phyloP scores from a whole-genome alignment of 2,113 vertebrate species.

The Nyctereutes procyonoides region DNA sequence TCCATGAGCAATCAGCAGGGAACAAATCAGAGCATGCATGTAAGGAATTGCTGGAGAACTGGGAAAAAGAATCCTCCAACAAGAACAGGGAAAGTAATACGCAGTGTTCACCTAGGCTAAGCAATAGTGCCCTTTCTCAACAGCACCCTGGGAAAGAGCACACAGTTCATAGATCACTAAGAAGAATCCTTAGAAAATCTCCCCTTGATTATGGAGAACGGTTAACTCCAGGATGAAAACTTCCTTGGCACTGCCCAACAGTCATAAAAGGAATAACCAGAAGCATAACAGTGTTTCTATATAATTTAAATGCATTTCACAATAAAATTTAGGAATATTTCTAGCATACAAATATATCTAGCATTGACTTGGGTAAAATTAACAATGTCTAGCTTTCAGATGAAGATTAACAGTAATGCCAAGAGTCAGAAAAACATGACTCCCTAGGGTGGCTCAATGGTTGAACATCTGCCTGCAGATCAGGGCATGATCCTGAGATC shows the following conservation, averaged over 20 bases:
- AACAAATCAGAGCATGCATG: background rate
- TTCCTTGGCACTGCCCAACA: background rate
- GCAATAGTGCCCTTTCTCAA: background rate
- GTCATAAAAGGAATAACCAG: background rate
- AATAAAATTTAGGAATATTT: background rate
- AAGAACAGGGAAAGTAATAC: background rate
- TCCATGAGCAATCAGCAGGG: background rate
- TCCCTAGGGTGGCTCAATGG: too few relatives aligned
- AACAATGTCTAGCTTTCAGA: background rate
- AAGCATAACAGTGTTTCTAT: background rate
- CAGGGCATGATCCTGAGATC: too few relatives aligned
- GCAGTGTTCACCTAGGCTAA: background rate
- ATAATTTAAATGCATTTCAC: background rate
- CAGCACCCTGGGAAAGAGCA: background rate
- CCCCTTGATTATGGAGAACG: background rate
- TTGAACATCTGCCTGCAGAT: too few relatives aligned
- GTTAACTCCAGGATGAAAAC: background rate
- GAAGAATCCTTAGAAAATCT: background rate
- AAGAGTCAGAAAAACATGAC: background rate
- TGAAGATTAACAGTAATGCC: background rate
- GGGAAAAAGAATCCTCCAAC: background rate
- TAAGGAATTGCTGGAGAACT: background rate
- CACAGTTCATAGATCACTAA: background rate
- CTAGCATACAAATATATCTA: background rate
- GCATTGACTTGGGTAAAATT: background rate